Evolutionary conservation across 1,140 invertebrate genomes (phyloP).

Genomic region (Penaeus japonicus): DNA sequence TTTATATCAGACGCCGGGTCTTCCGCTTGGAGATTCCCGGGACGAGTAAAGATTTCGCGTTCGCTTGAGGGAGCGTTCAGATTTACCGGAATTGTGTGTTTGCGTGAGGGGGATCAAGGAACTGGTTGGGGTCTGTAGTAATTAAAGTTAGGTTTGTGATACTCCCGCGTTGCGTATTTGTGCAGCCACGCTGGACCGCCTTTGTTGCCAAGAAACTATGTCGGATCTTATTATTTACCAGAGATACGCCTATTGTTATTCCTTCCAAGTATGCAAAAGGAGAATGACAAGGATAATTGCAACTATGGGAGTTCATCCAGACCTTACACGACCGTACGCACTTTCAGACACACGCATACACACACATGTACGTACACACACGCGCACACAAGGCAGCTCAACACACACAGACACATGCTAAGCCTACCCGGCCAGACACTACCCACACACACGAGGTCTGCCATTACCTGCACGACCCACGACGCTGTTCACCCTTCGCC

Average conservation of each 20-base stretch:
- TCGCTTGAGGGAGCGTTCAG: neutral
- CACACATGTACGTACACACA: neutral
- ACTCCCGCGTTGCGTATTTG: neutral
- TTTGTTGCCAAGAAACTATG: neutral
- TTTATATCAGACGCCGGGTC: neutral
- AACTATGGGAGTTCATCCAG: neutral
- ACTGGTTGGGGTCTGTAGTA: slow-evolving; percentile 44
- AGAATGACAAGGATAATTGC: neutral
- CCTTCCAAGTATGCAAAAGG: neutral
- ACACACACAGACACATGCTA: neutral
- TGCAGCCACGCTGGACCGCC: neutral
- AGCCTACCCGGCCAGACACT: neutral
- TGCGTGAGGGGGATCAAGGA: slow-evolving; percentile 43
- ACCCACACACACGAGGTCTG: neutral
- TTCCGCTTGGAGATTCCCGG: too few species aligned
- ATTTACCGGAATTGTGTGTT: slow-evolving; percentile 37
- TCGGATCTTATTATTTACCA: too few species aligned
- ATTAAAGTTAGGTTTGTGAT: slow-evolving; percentile 48
- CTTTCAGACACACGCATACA: neutral
- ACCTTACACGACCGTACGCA: neutral
- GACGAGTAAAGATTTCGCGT: neutral
- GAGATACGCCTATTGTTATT: neutral
- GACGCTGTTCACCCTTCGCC: too few species aligned
- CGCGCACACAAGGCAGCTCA: neutral
- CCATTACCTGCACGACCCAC: too few species aligned